Evolutionary conservation across 2,797 vertebrate genomes (phyloP).

Genomic region (Mallotus villosus): DNA sequence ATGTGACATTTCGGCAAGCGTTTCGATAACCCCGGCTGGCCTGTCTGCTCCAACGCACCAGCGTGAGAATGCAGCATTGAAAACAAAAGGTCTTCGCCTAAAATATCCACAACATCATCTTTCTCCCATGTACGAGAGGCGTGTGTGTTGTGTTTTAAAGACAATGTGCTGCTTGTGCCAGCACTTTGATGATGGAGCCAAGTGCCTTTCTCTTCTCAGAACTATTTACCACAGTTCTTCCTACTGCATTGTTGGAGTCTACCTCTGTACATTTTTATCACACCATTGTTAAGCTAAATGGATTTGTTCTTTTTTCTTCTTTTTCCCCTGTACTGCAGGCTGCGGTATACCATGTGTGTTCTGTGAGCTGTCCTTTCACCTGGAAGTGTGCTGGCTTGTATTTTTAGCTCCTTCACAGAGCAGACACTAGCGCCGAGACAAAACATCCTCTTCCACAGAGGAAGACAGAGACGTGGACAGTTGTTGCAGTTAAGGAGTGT

Average conservation of each 20-base stretch:
- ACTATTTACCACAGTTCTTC: conserved; percentile 75
- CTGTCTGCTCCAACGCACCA: conserved; percentile 11
- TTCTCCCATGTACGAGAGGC: conserved; percentile 58
- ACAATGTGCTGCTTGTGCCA: conserved; percentile 69
- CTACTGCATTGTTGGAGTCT: conserved; percentile 78
- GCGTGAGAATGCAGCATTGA: conserved; percentile 20
- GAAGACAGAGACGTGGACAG: conserved; percentile 75
- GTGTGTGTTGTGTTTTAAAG: conserved; percentile 54
- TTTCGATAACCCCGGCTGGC: background rate
- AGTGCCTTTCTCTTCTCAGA: conserved; percentile 67
- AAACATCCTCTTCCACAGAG: conserved; percentile 86
- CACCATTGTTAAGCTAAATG: conserved; percentile 76
- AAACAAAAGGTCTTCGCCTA: conserved; percentile 59
- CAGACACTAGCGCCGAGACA: conserved; percentile 78
- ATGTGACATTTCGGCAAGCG: conserved; percentile 5
- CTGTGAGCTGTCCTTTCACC: conserved; percentile 75
- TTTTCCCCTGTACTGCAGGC: conserved; percentile 22
- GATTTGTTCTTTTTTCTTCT: conserved; percentile 64
- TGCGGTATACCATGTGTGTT: conserved; percentile 51
- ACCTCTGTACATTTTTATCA: conserved; percentile 76
- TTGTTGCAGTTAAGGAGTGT: background rate
- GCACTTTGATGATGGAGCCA: conserved; percentile 76
- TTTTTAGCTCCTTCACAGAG: conserved; percentile 73
- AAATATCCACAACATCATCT: conserved; percentile 67
- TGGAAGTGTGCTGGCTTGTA: conserved; percentile 78